Conservation (phyloP, 2,888 invertebrate species). For the Antheraea assamensis region DNA sequence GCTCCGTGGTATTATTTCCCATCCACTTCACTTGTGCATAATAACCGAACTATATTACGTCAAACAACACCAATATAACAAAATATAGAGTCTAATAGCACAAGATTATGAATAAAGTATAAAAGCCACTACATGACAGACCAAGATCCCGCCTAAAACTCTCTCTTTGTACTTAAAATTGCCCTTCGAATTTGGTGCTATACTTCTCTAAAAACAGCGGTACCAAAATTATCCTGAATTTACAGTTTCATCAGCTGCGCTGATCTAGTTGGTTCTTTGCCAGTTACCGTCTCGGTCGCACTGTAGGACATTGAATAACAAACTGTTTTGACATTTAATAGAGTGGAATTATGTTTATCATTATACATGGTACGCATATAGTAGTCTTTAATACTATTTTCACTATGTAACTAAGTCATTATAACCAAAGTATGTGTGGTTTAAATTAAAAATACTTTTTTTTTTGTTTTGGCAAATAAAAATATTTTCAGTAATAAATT, state of each 20-base stretch:
- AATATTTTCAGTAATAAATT: background rate
- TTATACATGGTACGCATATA: background rate
- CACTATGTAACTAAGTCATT: background rate
- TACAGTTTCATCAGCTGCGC: background rate
- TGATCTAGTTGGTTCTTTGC: constrained; percentile 10
- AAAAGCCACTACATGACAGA: too few relatives aligned
- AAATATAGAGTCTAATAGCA: too few relatives aligned
- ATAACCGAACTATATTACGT: too few relatives aligned
- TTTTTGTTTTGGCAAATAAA: background rate
- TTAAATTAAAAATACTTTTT: background rate
- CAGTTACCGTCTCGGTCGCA: constrained; percentile 2
- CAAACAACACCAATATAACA: too few relatives aligned
- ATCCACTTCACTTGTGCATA: too few relatives aligned
- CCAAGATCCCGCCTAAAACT: too few relatives aligned
- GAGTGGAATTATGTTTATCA: background rate
- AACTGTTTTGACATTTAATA: background rate
- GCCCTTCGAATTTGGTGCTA: too few relatives aligned
- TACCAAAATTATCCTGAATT: constrained; percentile 7
- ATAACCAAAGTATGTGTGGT: background rate
- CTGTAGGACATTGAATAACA: background rate
- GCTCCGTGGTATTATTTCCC: too few relatives aligned
- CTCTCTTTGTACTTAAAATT: too few relatives aligned
- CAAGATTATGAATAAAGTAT: too few relatives aligned
- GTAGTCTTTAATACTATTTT: background rate
- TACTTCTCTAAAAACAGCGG: background rate